phyloP scores from a whole-genome alignment of 2,888 invertebrate genomes.

The Chloroclystis v-ata region DNA sequence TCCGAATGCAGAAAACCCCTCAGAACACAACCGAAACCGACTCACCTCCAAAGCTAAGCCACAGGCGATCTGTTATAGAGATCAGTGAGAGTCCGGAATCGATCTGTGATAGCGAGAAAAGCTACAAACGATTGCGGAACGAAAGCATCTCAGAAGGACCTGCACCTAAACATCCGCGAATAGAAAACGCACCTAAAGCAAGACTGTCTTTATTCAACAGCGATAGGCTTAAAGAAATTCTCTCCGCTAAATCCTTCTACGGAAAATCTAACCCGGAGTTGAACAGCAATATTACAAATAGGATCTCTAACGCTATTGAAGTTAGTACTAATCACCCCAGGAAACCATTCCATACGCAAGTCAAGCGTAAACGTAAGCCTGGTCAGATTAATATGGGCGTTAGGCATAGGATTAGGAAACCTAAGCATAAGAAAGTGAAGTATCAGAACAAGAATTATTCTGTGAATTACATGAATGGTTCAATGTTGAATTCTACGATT shows the following conservation, averaged over 20 bases:
- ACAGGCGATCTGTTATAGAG: conserved; percentile 55
- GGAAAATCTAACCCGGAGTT: conserved; percentile 68
- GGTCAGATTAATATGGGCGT: conserved; percentile 84
- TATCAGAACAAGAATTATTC: conserved; percentile 28
- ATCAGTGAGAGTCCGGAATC: conserved; percentile 67
- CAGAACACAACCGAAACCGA: conserved; percentile 53
- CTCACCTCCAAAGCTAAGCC: conserved; percentile 64
- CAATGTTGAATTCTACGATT: conserved; percentile 17
- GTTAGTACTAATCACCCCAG: conserved; percentile 40
- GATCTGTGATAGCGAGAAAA: conserved; percentile 55
- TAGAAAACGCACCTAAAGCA: conserved; percentile 65
- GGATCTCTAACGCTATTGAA: conserved; percentile 57
- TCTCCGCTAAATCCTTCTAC: conserved; percentile 77
- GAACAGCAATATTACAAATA: conserved; percentile 49
- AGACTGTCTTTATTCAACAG: conserved; percentile 65
- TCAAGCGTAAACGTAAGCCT: conserved; percentile 53
- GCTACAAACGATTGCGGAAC: conserved; percentile 59
- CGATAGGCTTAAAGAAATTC: conserved; percentile 65
- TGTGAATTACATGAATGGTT: conserved; percentile 33
- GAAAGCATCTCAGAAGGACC: conserved; percentile 59
- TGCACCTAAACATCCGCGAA: conserved; percentile 52
- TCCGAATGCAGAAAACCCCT: conserved; percentile 66
- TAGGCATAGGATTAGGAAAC: conserved; percentile 80
- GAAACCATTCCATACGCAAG: conserved; percentile 46
- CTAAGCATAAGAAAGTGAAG: conserved; percentile 63